Percentiles rank a stretch among this genome's conserved stretches.
These are phyloP conservation scores for Anticlea derivata DNA, from an alignment of 2,888 invertebrate genomes.

Conservation along the genomic window DNA sequence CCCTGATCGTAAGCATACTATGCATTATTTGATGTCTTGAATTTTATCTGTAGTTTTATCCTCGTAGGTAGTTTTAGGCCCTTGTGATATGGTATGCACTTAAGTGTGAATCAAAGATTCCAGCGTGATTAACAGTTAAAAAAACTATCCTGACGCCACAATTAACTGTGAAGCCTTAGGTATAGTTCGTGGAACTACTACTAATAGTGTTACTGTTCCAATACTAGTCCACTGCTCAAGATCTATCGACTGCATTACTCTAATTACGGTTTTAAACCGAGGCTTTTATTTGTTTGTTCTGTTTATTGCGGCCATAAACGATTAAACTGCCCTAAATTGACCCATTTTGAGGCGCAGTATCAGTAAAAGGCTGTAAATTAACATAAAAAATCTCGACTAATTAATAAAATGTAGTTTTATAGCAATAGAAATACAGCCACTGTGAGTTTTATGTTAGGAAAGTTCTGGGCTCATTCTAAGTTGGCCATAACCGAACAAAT, in stretches of 20 bases:
- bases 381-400: conserved; percentile 52
- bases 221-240: conserved; percentile 34
- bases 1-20: too few relatives aligned
- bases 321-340: conserved; percentile 51
- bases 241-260: conserved; percentile 65
- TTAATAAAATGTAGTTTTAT: conserved; percentile 54
- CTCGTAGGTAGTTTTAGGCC: too few relatives aligned
- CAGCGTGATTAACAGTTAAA: too few relatives aligned
- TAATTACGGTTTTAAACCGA: conserved; percentile 66
- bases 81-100: too few relatives aligned
- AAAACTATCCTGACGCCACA: too few relatives aligned
- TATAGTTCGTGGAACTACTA: not conserved
- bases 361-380: conserved; percentile 52
- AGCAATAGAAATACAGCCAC: conserved; percentile 35
- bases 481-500: too few relatives aligned
- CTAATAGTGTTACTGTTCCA: not conserved
- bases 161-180: too few relatives aligned
- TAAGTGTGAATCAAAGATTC: too few relatives aligned
- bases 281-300: conserved; percentile 53
- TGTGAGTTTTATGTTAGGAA: conserved; percentile 15
- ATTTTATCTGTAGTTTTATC: too few relatives aligned
- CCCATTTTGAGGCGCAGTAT: conserved; percentile 43
- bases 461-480: not conserved
- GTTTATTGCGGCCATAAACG: conserved; percentile 51
- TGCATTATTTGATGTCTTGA: too few relatives aligned